These are phyloP conservation scores for Lepus europaeus DNA, from an alignment of 2,113 vertebrate species.

Conservation along the genomic window DNA sequence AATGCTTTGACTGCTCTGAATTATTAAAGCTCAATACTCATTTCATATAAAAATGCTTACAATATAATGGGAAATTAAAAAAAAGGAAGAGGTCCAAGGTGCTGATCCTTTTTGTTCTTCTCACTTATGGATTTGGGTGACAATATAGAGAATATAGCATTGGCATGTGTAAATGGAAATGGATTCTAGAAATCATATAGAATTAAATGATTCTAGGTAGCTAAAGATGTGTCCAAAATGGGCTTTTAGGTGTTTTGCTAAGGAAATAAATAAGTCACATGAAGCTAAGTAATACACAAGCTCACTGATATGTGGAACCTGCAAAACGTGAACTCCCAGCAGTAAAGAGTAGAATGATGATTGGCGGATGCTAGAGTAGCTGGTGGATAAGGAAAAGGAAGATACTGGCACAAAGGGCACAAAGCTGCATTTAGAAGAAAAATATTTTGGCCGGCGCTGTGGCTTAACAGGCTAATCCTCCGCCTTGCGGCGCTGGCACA, in stretches of 20 bases:
- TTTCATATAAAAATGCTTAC: not conserved
- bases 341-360: not conserved
- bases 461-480: too few species aligned
- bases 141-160: not conserved
- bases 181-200: not conserved
- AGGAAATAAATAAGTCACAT: not conserved
- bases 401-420: not conserved
- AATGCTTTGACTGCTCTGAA: not conserved
- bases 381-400: fast-evolving
- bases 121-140: not conserved
- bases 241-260: not conserved
- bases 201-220: not conserved
- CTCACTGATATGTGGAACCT: too few species aligned
- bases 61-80: not conserved
- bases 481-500: too few species aligned
- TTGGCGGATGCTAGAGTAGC: not conserved
- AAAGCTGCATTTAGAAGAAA: too few species aligned
- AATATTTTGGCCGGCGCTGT: too few species aligned
- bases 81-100: not conserved
- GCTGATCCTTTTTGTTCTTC: not conserved
- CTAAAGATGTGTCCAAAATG: not conserved
- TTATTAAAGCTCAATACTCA: not conserved
- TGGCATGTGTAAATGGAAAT: not conserved
- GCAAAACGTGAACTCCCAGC: not conserved
- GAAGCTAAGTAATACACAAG: not conserved